Evolutionary conservation across 2,797 vertebrate species (phyloP).

Genomic region (Okamejei kenojei): DNA sequence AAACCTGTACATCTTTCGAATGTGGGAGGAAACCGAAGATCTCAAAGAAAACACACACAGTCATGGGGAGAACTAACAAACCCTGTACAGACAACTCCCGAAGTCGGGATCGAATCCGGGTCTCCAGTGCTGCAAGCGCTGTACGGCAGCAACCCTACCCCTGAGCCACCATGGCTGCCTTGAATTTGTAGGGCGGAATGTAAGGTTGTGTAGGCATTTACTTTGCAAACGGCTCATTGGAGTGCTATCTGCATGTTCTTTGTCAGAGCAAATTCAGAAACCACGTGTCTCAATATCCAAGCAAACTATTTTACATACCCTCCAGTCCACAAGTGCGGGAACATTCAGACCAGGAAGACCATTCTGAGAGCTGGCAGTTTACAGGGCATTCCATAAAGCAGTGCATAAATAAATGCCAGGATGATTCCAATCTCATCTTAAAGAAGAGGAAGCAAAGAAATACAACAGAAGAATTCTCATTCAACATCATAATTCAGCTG

Average conservation of each 20-base stretch:
- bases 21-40: too few species aligned
- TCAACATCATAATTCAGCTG: neutral
- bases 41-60: too few species aligned
- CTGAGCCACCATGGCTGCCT: too few species aligned
- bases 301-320: constrained; percentile 58
- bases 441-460: constrained; percentile 36
- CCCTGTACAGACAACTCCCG: too few species aligned
- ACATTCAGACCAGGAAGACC: constrained; percentile 83
- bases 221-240: neutral
- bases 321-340: constrained; percentile 76
- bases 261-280: neutral
- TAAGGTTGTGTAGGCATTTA: neutral
- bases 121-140: too few species aligned
- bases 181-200: too few species aligned
- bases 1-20: too few species aligned
- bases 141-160: too few species aligned
- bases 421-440: constrained; percentile 66
- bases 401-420: constrained; percentile 55
- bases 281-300: neutral
- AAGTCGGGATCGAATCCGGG: too few species aligned
- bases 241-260: neutral
- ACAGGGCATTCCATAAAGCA: constrained; percentile 78
- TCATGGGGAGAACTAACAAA: too few species aligned
- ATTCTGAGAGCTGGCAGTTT: constrained; percentile 80
- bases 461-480: neutral